A percentile compares a stretch with the other conserved stretches of the same genome.
These are phyloP conservation scores for Scytalopus superciliaris DNA, from an alignment of 2,113 vertebrate species.

Conservation along the genomic window DNA sequence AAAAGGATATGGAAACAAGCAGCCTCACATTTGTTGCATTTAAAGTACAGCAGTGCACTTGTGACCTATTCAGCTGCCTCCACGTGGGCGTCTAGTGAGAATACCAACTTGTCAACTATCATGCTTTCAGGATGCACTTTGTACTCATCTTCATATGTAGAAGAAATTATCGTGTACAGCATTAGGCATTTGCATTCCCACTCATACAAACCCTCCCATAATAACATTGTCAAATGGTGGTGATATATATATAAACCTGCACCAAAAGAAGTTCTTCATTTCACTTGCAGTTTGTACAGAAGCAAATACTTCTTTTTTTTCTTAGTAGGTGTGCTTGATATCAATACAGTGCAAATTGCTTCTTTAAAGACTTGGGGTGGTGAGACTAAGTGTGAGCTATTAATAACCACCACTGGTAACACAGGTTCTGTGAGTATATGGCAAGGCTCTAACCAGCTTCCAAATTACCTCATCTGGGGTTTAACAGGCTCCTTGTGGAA, in stretches of 20 bases:
- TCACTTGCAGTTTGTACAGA: neutral
- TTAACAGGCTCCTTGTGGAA: neutral
- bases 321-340: neutral
- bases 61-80: neutral
- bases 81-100: neutral
- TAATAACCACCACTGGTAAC: rapidly evolving
- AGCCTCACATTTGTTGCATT: neutral
- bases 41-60: neutral
- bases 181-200: neutral
- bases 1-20: neutral
- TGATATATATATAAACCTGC: neutral
- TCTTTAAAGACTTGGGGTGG: neutral
- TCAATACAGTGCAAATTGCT: neutral
- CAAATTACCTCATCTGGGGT: neutral
- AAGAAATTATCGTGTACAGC: neutral
- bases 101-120: neutral
- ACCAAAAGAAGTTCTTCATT: neutral
- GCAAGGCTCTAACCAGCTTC: neutral
- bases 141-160: neutral
- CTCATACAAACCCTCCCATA: neutral
- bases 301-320: neutral
- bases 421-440: neutral
- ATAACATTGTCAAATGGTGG: neutral
- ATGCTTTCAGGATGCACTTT: neutral
- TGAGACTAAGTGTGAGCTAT: neutral